Base-by-base conservation (phyloP, 2,113 vertebrate genomes). In the Lutjanus erythropterus region DNA sequence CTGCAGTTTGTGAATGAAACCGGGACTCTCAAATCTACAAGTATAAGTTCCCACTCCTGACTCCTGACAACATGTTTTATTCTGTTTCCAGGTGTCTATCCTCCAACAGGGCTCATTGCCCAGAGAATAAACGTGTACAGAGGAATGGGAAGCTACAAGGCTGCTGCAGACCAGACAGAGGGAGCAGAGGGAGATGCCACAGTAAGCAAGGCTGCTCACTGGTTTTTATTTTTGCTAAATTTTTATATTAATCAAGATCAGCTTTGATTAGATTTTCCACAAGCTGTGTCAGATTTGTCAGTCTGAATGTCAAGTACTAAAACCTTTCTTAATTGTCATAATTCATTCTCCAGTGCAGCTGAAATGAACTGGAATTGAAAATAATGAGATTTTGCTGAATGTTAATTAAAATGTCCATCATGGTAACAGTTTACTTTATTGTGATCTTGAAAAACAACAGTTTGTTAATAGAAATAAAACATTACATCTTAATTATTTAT, bases 61-160 rank as follows among this genome's bases (percentile, higher is more conserved):
- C 21, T 23, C n/a, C n/a, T 87, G 75, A 73, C 73, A 64, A 64
- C 49, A 58, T 87, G 41, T 81, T 85, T 73, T 62, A 14, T 76
- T 78, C 41, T 78, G 55, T 33, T 31, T 0, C 42, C 66, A 87
- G 89, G 62, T 1, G 49, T 88, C 16, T 89, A 53, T 71, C 89
- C 93, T n/a, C 91, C 96, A 49, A 93, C 96, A 29, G 95, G 94
- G 31, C 94, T 98, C 88, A 97, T 95, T 9, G 97, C 97, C 49
- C 96, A 95, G 62, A 94, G 95, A 85, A 98, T 99, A 89, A 99
- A 97, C 31, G 93, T 99, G 0, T 95, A 98, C 89, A 93, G 95
- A 74, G 96, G 97, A 68, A 92, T 95, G 4, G 90, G 62, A 50
- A 77, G 71, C 18, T 96, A 91, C 83, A 91, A 91, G 8, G 83